A percentile compares a stretch with the other conserved stretches of the same genome.
These are phyloP conservation scores for Nanorana parkeri DNA, from an alignment of 2,113 vertebrate genomes.

Conservation along the genomic window DNA sequence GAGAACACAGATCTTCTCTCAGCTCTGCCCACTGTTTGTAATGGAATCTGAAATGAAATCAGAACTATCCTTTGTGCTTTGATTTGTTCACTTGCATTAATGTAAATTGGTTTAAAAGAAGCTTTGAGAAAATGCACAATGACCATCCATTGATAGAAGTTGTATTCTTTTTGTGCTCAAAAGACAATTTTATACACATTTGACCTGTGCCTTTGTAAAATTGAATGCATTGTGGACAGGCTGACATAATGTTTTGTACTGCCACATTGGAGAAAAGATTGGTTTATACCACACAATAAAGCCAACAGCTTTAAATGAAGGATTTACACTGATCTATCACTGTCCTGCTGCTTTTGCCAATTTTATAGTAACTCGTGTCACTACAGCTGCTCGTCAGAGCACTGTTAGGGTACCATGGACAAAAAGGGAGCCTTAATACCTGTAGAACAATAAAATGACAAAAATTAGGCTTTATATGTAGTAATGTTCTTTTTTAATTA, in stretches of 20 bases:
- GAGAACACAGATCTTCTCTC: slow-evolving; percentile 18
- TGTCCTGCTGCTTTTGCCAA: neutral
- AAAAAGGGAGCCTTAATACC: neutral
- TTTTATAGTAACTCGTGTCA: slow-evolving; percentile 8
- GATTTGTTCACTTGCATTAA: slow-evolving; percentile 38
- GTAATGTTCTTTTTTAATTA: no score
- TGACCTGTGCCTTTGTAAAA: slow-evolving; percentile 8
- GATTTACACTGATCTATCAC: neutral
- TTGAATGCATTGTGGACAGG: slow-evolving; percentile 14
- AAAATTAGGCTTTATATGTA: no score
- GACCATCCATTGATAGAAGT: neutral
- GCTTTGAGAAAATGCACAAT: neutral
- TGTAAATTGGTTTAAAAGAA: slow-evolving; percentile 27
- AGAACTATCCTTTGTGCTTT: slow-evolving; percentile 12
- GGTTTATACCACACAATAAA: slow-evolving; percentile 13
- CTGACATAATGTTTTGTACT: neutral
- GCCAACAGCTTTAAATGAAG: neutral
- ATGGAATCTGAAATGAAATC: slow-evolving; percentile 40
- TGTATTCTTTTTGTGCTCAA: slow-evolving; percentile 1
- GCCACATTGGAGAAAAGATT: slow-evolving; percentile 14
- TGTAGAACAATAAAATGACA: no score
- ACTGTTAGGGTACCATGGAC: neutral
- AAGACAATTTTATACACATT: slow-evolving; percentile 11
- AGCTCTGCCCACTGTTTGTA: slow-evolving; percentile 16
- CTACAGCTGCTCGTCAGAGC: neutral